Conservation (phyloP, 2,797 vertebrate species). For the Borostomias antarcticus region DNA sequence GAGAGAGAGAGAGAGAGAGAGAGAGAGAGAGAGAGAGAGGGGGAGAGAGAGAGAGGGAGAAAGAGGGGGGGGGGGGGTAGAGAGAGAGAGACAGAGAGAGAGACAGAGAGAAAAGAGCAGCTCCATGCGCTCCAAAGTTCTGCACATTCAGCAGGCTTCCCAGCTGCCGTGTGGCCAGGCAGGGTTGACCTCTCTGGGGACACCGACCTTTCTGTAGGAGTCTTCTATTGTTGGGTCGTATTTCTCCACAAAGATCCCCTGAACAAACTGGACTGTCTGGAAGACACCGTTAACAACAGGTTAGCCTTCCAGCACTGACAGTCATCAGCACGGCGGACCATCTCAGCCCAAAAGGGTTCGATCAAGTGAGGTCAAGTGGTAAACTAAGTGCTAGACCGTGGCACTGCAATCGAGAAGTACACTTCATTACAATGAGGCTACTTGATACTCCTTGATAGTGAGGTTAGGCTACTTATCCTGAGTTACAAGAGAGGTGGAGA, state of each 20-base stretch:
- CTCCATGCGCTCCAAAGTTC: too few relatives aligned
- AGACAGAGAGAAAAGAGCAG: neutral
- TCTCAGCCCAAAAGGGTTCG: too few relatives aligned
- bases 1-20: neutral
- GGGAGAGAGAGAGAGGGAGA: neutral
- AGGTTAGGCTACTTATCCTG: neutral
- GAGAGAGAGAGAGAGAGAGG: constrained; percentile 5
- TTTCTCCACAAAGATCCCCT: constrained; percentile 99
- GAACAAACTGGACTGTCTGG: constrained; percentile 97
- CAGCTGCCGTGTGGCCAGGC: too few relatives aligned
- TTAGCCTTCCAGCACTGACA: too few relatives aligned
- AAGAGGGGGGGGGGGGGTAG: neutral
- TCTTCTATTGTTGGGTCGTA: constrained; percentile 99
- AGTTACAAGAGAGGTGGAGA: constrained; percentile 17
- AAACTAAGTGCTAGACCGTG: too few relatives aligned
- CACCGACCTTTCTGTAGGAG: constrained; percentile 95
- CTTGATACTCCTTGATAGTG: neutral
- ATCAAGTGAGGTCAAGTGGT: too few relatives aligned
- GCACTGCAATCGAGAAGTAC: too few relatives aligned
- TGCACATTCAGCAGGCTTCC: too few relatives aligned
- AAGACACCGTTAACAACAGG: too few relatives aligned
- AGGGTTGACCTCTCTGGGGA: too few relatives aligned
- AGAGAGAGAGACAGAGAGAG: neutral
- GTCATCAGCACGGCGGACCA: neutral
- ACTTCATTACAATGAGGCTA: constrained; percentile 41